A percentile compares a stretch with the other conserved stretches of the same genome.
phyloP scores from a whole-genome alignment of 2,888 invertebrate genomes.

The Amorpha juglandis region DNA sequence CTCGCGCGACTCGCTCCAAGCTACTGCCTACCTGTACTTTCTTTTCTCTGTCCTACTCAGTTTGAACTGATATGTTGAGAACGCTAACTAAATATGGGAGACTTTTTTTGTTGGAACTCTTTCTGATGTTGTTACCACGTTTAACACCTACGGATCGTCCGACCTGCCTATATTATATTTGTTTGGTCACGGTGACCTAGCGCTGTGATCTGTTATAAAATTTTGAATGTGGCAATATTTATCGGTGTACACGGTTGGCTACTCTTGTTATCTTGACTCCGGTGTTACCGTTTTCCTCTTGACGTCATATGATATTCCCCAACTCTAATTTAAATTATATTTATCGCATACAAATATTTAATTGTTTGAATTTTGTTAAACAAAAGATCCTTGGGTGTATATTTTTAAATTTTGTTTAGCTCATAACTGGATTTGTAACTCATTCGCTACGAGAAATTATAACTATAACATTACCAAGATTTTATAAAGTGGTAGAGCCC shows the following conservation, averaged over 20 bases:
- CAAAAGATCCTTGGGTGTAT: neutral
- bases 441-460: too few species aligned
- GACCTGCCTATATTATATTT: neutral
- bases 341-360: neutral
- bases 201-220: slow-evolving; percentile 5
- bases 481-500: too few species aligned
- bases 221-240: neutral
- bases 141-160: slow-evolving; percentile 7
- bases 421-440: too few species aligned
- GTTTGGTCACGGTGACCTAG: slow-evolving; percentile 33
- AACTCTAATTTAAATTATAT: neutral
- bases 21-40: slow-evolving; percentile 78
- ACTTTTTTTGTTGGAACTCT: slow-evolving; percentile 53
- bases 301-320: neutral
- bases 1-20: slow-evolving; percentile 61
- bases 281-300: neutral
- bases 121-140: slow-evolving; percentile 32
- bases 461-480: too few species aligned
- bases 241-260: neutral
- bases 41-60: slow-evolving; percentile 78
- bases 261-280: neutral
- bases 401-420: too few species aligned
- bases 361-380: too few species aligned
- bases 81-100: slow-evolving; percentile 55
- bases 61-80: slow-evolving; percentile 57